A percentile compares a stretch with the other conserved stretches of the same genome.
These are phyloP conservation scores for Mesoclemmys tuberculata DNA, from an alignment of 2,113 vertebrate genomes.

Conservation along the genomic window DNA sequence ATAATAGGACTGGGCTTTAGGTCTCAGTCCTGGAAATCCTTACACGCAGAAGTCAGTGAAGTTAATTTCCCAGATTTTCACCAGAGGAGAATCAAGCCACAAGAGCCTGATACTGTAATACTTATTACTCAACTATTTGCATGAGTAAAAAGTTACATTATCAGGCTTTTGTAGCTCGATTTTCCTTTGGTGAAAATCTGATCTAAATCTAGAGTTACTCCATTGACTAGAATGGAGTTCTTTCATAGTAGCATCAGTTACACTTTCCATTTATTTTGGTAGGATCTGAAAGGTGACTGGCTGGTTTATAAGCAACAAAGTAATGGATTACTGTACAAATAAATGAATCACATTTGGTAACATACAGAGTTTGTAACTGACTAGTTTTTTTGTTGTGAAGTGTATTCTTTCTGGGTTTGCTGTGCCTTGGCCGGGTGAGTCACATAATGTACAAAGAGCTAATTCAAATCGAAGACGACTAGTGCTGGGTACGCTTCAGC, in stretches of 20 bases:
- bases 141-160: not conserved
- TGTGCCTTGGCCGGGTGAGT: not conserved
- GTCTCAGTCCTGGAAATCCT: not conserved
- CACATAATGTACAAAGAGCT: not conserved
- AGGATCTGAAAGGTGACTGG: not conserved
- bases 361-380: not conserved
- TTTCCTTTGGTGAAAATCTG: not conserved
- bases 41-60: not conserved
- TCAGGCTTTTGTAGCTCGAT: not conserved
- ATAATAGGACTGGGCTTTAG: not conserved
- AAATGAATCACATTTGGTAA: conserved; percentile 1
- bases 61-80: not conserved
- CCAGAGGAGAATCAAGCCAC: not conserved
- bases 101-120: not conserved
- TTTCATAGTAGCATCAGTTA: not conserved
- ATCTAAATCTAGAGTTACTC: not conserved
- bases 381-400: not conserved
- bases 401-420: not conserved
- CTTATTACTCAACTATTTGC: not conserved
- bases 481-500: not conserved
- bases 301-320: not conserved
- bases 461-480: not conserved
- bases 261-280: not conserved
- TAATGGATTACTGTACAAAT: not conserved
- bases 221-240: not conserved